Conservation (phyloP, 2,113 vertebrate species). For the Prolemur simus region DNA sequence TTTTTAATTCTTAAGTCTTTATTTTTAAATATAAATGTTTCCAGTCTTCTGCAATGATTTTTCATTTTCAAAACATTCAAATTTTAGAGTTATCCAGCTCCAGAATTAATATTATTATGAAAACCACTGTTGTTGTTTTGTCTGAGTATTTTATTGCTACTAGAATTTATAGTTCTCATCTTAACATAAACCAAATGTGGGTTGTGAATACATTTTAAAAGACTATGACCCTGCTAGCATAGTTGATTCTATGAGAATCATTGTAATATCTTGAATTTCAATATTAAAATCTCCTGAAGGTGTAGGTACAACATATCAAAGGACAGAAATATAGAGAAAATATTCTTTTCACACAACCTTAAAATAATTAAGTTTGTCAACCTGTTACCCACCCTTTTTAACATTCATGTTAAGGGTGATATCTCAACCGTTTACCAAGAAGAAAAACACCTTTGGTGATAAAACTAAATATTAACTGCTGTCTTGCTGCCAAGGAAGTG, state of each 20-base stretch:
- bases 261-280: background rate
- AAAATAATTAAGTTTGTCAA: slow-evolving; percentile 7
- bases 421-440: background rate
- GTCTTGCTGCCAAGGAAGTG: background rate
- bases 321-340: background rate
- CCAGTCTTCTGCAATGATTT: background rate
- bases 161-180: background rate
- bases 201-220: background rate
- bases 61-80: background rate
- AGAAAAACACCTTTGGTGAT: slow-evolving; percentile 24
- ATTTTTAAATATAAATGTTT: background rate
- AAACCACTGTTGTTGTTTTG: background rate
- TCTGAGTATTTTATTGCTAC: background rate
- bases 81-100: background rate
- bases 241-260: background rate
- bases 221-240: background rate
- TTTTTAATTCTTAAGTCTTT: background rate
- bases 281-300: background rate
- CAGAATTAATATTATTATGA: background rate
- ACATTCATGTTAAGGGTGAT: background rate
- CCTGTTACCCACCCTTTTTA: background rate
- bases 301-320: background rate
- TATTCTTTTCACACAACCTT: background rate
- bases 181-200: background rate
- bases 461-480: slow-evolving; percentile 42